Evolutionary conservation across 2,113 vertebrate species (phyloP).

Genomic region (Syrmaticus mikado): DNA sequence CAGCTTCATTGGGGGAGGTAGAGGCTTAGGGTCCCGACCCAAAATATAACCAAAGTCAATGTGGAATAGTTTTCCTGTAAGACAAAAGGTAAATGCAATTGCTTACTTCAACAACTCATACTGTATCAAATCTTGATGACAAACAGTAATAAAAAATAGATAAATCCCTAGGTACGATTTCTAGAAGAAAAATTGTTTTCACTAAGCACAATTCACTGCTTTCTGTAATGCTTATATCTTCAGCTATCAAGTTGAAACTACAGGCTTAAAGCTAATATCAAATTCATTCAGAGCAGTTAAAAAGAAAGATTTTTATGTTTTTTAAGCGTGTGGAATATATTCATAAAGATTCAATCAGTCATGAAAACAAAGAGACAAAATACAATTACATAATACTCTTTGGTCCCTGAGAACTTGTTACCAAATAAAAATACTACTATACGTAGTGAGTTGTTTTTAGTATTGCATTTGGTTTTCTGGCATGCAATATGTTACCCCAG

Average conservation of each 20-base stretch:
- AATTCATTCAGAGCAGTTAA: neutral
- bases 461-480: neutral
- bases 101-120: neutral
- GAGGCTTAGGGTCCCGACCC: slow-evolving; percentile 96
- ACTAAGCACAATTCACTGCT: neutral
- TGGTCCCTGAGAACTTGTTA: neutral
- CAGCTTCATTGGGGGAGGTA: slow-evolving; percentile 98
- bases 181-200: neutral
- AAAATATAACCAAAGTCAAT: slow-evolving; percentile 99
- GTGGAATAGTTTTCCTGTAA: slow-evolving; percentile 95
- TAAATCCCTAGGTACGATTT: neutral
- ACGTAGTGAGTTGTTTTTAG: neutral
- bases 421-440: neutral
- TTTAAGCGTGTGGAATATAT: neutral
- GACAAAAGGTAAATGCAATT: neutral
- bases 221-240: neutral
- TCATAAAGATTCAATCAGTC: neutral
- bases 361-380: neutral
- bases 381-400: neutral
- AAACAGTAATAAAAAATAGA: neutral
- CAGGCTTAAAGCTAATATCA: neutral
- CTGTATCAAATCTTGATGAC: neutral
- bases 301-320: neutral
- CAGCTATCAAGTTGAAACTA: neutral
- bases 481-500: neutral